Conservation (phyloP, 1,140 invertebrate species). For the Oedothorax gibbosus region DNA sequence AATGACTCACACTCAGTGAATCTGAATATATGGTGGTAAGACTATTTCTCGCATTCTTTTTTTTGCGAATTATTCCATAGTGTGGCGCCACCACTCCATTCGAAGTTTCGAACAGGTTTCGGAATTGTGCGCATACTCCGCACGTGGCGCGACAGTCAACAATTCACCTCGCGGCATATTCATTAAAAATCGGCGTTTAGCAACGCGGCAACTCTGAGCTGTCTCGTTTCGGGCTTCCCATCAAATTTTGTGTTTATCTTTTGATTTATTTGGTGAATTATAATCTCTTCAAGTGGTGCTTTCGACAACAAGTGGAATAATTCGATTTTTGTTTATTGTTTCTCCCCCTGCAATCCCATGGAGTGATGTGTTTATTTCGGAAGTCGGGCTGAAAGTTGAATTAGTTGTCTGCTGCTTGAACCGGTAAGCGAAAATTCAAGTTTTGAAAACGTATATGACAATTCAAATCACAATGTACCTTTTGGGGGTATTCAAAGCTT, state of each 20-base stretch:
- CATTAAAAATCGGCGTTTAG: constrained; percentile 56
- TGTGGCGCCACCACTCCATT: constrained; percentile 4
- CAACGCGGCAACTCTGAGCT: constrained; percentile 45
- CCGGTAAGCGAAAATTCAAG: constrained; percentile 16
- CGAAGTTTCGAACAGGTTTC: background rate
- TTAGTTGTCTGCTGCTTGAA: background rate
- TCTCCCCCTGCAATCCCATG: background rate
- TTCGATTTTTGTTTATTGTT: background rate
- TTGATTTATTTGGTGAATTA: constrained; percentile 1
- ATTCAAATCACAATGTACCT: no score
- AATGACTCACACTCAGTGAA: no score
- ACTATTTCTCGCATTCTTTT: no score
- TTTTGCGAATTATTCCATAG: background rate
- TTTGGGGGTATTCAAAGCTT: no score
- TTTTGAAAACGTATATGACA: background rate
- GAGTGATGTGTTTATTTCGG: constrained; percentile 11
- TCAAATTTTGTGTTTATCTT: constrained; percentile 8
- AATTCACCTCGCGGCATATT: constrained; percentile 48
- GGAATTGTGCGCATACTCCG: constrained; percentile 38
- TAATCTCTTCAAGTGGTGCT: background rate
- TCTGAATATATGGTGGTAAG: no score
- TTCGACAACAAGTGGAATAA: constrained; percentile 10
- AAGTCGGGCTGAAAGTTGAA: background rate
- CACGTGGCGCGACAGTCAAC: constrained; percentile 49
- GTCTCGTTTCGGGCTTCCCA: constrained; percentile 3